These are phyloP conservation scores for Beroe ovata DNA, from an alignment of 37 sponge, comb jelly and placozoan genomes.

Conservation along the genomic window DNA sequence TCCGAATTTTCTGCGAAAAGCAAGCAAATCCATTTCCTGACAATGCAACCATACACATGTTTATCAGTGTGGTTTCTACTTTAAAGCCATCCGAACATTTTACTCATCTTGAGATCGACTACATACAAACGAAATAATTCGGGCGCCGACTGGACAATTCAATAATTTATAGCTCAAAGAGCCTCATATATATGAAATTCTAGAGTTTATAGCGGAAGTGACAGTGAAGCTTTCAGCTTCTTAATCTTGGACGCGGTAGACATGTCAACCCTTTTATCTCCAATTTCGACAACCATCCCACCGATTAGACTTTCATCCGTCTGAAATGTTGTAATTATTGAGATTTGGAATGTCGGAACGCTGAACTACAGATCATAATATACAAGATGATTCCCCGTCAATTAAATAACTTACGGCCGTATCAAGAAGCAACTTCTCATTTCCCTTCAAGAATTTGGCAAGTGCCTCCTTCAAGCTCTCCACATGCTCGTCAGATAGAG, in stretches of 20 bases:
- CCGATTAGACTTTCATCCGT: conserved; percentile 79
- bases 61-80: too few species aligned
- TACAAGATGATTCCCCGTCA: too few species aligned
- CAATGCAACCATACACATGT: too few species aligned
- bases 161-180: neutral
- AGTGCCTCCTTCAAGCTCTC: conserved; percentile 75
- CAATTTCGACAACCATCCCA: conserved; percentile 93
- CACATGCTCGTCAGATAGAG: conserved; percentile 62
- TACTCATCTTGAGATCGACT: too few species aligned
- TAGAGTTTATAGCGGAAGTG: neutral
- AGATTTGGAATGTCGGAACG: too few species aligned
- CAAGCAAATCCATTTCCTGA: too few species aligned
- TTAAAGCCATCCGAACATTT: too few species aligned
- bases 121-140: too few species aligned
- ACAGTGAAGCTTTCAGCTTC: conserved; percentile 72
- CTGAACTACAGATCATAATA: too few species aligned
- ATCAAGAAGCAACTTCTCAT: conserved; percentile 80
- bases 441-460: conserved; percentile 75
- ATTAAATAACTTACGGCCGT: conserved; percentile 72
- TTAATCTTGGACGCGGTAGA: conserved; percentile 81
- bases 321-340: conserved; percentile 70
- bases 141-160: too few species aligned
- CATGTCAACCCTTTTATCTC: conserved; percentile 93
- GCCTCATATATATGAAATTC: neutral
- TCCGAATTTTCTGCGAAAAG: too few species aligned